Evolutionary conservation across 2,113 vertebrate species (phyloP), one percentile per base, ranked within the genome.

Genomic region (Cathartes aura): DNA sequence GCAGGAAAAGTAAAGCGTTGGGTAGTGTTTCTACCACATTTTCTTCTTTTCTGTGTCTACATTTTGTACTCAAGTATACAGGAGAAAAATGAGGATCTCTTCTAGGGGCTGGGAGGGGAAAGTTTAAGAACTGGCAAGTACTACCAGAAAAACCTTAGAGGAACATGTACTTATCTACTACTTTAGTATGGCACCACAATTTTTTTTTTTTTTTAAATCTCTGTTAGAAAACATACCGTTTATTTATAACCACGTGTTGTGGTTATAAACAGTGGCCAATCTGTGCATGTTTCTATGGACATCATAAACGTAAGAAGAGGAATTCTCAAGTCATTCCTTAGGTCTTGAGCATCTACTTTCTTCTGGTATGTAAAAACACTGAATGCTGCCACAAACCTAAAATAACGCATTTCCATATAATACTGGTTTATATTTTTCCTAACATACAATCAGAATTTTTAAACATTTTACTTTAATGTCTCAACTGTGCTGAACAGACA

Each of bases 241-340:
- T 52, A 2, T 64, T 94, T 73, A 52, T 29, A 92, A 67, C 9
- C 8, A 58, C 15, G 42, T 12, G 11, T 29, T 0, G 2, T 5
- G 15, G 6, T 48, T 48, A 59, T 3, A 22, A 64, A 53, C 13
- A 40, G 24, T 14, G 18, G 15, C 13, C 63, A 89, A 59, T n/a
- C 22, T 24, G 12, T 38, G 5, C 23, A 38, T 20, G 8, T 29
- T 68, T 56, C 48, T 40, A 10, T 11, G 53, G n/a, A 47, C 17
- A 12, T 3, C 11, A 50, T 3, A n/a, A 3, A 24, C 0, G 0
- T 8, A 56, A 22, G 34, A 64, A 50, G 10, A 82, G 8, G 3
- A 79, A 87, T 34, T 86, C 48, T 26, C 21, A 71, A 55, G 32
- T 42, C 8, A 79, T 18, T 75, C 20, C 27, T 73, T 43, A 27